phyloP scores from a whole-genome alignment of 37 sponge, comb jelly and placozoan species.

The Tethya wilhelma region DNA sequence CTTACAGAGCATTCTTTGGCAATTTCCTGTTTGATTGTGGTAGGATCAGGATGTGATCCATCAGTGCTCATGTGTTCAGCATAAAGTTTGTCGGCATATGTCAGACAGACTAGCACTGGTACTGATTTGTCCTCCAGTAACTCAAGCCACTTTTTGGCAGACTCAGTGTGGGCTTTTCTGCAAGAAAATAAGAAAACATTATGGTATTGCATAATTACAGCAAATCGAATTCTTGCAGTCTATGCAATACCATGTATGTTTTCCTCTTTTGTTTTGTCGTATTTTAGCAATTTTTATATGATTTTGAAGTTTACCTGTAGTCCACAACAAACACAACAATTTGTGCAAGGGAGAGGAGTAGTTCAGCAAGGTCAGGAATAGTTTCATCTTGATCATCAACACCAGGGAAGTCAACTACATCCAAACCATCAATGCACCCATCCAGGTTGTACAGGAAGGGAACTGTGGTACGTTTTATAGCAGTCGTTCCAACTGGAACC shows the following conservation, averaged over 20 bases:
- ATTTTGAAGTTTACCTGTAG: slow-evolving; percentile 48
- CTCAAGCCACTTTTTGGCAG: slow-evolving; percentile 58
- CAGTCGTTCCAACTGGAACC: slow-evolving; percentile 65
- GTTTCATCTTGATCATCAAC: slow-evolving; percentile 68
- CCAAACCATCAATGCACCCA: slow-evolving; percentile 43
- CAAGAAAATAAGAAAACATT: too few species aligned
- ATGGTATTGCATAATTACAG: too few species aligned
- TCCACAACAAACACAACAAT: slow-evolving; percentile 71
- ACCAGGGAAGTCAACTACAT: slow-evolving; percentile 81
- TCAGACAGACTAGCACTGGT: slow-evolving; percentile 63
- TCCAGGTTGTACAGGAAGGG: slow-evolving; percentile 74
- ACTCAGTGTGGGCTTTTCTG: slow-evolving; percentile 57
- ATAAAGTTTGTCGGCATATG: slow-evolving; percentile 69
- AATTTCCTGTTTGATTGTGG: neutral
- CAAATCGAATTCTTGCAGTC: too few species aligned
- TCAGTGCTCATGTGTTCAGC: slow-evolving; percentile 52
- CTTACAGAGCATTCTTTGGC: too few species aligned
- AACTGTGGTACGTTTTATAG: slow-evolving; percentile 65
- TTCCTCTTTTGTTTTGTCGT: too few species aligned
- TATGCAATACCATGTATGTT: too few species aligned
- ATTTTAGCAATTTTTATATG: neutral
- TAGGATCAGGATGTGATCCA: slow-evolving; percentile 10
- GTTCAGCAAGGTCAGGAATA: slow-evolving; percentile 45
- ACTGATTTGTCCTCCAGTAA: slow-evolving; percentile 30
- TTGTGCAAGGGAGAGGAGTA: slow-evolving; percentile 59